Base-by-base conservation (phyloP, 2,113 vertebrate species). In the Lepisosteus oculatus region DNA sequence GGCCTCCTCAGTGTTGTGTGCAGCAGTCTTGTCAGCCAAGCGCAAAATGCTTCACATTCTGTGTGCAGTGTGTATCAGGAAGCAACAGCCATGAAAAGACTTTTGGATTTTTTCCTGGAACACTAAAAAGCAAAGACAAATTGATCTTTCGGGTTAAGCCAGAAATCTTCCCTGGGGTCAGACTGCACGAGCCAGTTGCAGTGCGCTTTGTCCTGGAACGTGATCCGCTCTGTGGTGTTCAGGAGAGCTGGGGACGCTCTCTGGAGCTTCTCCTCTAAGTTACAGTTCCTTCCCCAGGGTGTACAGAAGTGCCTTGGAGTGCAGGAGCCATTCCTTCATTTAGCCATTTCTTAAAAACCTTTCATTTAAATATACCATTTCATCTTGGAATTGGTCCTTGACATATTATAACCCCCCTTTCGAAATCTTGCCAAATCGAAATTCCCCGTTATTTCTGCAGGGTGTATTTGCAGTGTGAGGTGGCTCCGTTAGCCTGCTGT, bases 401-500 rank as follows among this genome's bases (percentile, higher is more conserved):
- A 12, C 42, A 43, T 43, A 41, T 13, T 69, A 8, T n/a, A 57
- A 56, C 68, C 43, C 68, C 42, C 55, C 9, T n/a, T 69, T 42
- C 43, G 54, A n/a, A 69, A 57, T 14, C 41, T 6, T 41, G 54
- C 68, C 68, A 69, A 7, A 15, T 11, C 8, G 15, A n/a, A 43
- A 62, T 62, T 43, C 57, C 47, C 47, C n/a, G 0, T 43, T n/a
- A 9, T 2, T 70, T 8, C 5, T 51, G 56, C 61, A 13, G 61
- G 57, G 47, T 61, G 14, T 13, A 43, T 47, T 61, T 44, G n/a
- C 47, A 43, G 56, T 9, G 69, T 5, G n/a, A 29, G 56, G 45
- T 61, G 47, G 61, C 29, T 70, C 69, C 61, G 57, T 61, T 29
- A 11, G 43, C 69, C 69, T 51, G 69, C 69, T 70, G 68, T 70